Evolutionary conservation across 2,888 invertebrate genomes (phyloP).

Genomic region (Ennomos quercinarius): DNA sequence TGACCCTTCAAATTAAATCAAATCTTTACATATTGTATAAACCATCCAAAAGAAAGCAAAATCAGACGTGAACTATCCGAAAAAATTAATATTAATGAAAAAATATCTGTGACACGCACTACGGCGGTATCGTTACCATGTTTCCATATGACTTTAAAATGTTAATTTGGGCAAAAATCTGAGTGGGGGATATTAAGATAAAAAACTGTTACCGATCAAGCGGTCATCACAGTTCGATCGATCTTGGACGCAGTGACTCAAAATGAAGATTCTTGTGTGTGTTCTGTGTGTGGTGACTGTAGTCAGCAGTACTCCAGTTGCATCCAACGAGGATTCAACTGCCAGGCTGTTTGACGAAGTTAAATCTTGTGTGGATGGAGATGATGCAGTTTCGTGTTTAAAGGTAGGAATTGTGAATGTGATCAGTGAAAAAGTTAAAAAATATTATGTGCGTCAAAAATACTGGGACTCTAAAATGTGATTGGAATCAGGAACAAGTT

Average conservation of each 20-base stretch:
- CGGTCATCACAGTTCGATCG: slow-evolving; percentile 73
- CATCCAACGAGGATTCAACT: slow-evolving; percentile 18
- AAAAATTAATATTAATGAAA: slow-evolving; percentile 76
- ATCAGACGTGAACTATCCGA: slow-evolving; percentile 60
- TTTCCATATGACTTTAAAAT: slow-evolving; percentile 74
- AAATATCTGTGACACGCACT: slow-evolving; percentile 71
- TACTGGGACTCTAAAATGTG: neutral
- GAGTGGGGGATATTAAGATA: slow-evolving; percentile 79
- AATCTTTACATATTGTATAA: slow-evolving; percentile 56
- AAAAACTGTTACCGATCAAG: slow-evolving; percentile 77
- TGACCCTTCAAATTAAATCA: slow-evolving; percentile 30
- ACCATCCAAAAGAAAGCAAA: slow-evolving; percentile 58
- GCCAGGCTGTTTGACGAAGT: slow-evolving; percentile 16
- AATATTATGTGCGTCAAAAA: neutral
- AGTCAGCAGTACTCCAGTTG: slow-evolving; percentile 60
- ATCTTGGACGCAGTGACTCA: slow-evolving; percentile 61
- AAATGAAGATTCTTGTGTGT: slow-evolving; percentile 72
- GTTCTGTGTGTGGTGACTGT: slow-evolving; percentile 65
- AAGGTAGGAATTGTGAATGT: slow-evolving; percentile 67
- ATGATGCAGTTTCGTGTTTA: slow-evolving; percentile 68
- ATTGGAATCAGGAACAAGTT: too few species aligned
- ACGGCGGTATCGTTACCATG: slow-evolving; percentile 65
- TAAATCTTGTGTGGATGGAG: slow-evolving; percentile 24
- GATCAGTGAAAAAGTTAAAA: slow-evolving; percentile 11
- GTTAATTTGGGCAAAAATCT: slow-evolving; percentile 64